Conservation (phyloP, 1,140 invertebrate genomes). For the Physella acuta region DNA sequence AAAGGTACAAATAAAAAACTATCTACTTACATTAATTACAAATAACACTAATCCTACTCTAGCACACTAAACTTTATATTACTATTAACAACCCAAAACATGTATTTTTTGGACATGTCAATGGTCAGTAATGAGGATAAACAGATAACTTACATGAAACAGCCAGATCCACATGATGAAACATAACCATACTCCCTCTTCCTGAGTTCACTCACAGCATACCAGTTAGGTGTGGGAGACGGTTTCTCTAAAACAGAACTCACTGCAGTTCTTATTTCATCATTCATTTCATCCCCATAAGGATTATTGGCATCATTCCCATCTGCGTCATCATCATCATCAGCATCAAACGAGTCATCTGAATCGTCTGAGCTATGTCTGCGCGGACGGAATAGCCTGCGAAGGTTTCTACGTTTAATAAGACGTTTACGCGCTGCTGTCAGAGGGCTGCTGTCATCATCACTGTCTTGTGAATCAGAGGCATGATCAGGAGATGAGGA, state of each 20-base stretch:
- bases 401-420: background rate
- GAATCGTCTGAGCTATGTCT: constrained; percentile 23
- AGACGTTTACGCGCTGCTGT: background rate
- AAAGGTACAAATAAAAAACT: too few relatives aligned
- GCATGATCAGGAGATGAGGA: background rate
- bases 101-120: too few relatives aligned
- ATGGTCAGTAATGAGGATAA: too few relatives aligned
- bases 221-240: constrained; percentile 71
- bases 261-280: constrained; percentile 19
- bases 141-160: constrained; percentile 62
- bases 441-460: background rate
- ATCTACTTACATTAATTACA: too few relatives aligned
- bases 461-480: background rate
- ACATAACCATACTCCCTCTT: constrained; percentile 44
- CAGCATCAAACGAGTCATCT: constrained; percentile 43
- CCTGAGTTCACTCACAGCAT: constrained; percentile 61
- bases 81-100: too few relatives aligned
- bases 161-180: constrained; percentile 41
- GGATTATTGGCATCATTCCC: constrained; percentile 46
- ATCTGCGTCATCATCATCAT: constrained; percentile 19
- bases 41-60: too few relatives aligned
- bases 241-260: constrained; percentile 61
- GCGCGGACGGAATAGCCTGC: background rate
- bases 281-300: constrained; percentile 49
- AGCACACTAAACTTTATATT: too few relatives aligned